These are phyloP conservation scores for Geococcyx californianus DNA, from an alignment of 2,113 vertebrate species.

Conservation along the genomic window DNA sequence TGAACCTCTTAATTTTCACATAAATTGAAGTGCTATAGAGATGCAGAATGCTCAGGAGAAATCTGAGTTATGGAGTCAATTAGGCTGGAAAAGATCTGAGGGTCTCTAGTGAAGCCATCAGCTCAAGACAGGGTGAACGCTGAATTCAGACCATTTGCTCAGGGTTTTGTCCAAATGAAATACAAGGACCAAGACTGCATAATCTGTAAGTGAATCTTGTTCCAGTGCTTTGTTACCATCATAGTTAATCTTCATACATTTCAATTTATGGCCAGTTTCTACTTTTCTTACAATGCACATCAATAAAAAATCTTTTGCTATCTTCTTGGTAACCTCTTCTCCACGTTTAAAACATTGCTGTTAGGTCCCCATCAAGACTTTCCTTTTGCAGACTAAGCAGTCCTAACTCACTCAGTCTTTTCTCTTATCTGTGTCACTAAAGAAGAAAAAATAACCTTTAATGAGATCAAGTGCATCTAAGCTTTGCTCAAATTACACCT, in stretches of 20 bases:
- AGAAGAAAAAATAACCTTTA: neutral
- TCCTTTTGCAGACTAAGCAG: neutral
- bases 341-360: neutral
- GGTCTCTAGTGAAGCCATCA: neutral
- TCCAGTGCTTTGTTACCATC: neutral
- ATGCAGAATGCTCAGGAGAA: neutral
- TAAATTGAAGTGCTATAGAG: neutral
- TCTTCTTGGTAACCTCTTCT: neutral
- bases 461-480: neutral
- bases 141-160: neutral
- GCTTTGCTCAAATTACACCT: neutral
- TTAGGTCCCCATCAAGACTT: neutral
- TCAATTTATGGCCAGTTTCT: neutral
- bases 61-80: neutral
- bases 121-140: neutral
- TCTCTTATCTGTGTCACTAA: neutral
- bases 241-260: neutral
- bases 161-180: neutral
- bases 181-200: neutral
- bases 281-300: neutral
- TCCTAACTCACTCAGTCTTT: neutral
- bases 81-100: neutral
- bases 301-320: neutral
- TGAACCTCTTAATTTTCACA: neutral
- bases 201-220: neutral